These are phyloP conservation scores for Crotophaga sulcirostris DNA, from an alignment of 2,113 vertebrate genomes.

Conservation along the genomic window DNA sequence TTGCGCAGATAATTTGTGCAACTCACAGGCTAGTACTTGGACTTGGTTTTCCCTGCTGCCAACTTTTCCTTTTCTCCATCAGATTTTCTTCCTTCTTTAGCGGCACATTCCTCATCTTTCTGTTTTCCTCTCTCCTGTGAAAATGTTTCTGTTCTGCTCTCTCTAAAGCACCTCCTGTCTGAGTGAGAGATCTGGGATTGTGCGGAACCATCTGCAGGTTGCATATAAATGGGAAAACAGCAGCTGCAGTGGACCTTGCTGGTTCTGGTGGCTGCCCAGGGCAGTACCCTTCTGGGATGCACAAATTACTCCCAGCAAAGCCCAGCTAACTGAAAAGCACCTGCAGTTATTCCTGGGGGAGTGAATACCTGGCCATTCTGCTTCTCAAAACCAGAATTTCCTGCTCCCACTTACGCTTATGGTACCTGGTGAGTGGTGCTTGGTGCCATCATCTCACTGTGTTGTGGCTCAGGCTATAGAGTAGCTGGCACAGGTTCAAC, in stretches of 20 bases:
- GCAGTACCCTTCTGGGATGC: not conserved
- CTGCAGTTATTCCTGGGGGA: not conserved
- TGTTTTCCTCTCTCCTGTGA: not conserved
- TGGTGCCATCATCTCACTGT: accelerated
- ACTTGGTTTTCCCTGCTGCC: not conserved
- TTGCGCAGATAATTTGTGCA: not conserved
- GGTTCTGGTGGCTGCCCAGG: not conserved
- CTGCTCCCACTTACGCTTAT: accelerated
- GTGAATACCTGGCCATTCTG: not conserved
- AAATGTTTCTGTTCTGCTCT: not conserved
- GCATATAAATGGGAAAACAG: not conserved
- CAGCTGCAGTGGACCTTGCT: not conserved
- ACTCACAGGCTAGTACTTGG: not conserved
- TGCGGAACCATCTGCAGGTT: not conserved
- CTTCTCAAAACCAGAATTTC: not conserved
- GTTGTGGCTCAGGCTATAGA: accelerated
- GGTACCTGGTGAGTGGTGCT: accelerated
- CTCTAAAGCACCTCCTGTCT: not conserved
- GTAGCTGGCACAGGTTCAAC: not conserved
- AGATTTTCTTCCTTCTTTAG: conserved; percentile 43
- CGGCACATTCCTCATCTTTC: not conserved
- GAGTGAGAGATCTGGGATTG: not conserved
- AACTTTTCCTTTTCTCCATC: not conserved
- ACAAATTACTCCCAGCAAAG: not conserved
- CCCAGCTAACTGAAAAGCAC: not conserved